phyloP scores from a whole-genome alignment of 2,113 vertebrate species.

The Tyrannus savana region DNA sequence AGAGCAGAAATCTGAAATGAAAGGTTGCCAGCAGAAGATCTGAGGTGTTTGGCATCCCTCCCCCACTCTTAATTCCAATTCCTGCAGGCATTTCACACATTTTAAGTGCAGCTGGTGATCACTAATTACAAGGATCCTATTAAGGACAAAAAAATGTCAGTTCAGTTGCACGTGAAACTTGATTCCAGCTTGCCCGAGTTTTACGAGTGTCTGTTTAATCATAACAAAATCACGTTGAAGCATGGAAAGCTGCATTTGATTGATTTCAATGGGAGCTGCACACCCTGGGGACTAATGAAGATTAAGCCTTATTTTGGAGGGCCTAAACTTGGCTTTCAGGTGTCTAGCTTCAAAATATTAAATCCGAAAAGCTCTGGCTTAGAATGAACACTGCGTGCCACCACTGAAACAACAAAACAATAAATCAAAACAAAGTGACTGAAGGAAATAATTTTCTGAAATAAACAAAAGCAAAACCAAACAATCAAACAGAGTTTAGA shows the following conservation, averaged over 20 bases:
- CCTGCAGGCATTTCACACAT: slow-evolving; percentile 51
- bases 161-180: slow-evolving; percentile 25
- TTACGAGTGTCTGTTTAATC: slow-evolving; percentile 61
- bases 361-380: neutral
- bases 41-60: neutral
- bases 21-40: slow-evolving; percentile 28
- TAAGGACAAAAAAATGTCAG: neutral
- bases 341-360: neutral
- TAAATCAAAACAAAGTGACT: accelerated
- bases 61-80: neutral
- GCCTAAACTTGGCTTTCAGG: neutral
- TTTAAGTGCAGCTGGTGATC: slow-evolving; percentile 61
- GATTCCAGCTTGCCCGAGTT: slow-evolving; percentile 42
- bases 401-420: neutral
- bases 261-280: neutral
- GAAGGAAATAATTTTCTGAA: neutral
- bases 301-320: neutral
- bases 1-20: neutral
- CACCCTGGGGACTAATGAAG: neutral
- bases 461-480: neutral
- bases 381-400: neutral
- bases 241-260: neutral
- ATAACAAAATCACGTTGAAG: slow-evolving; percentile 12
- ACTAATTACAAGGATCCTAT: slow-evolving; percentile 41
- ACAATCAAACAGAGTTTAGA: neutral